These are phyloP conservation scores for Keiferia lycopersicella DNA, from an alignment of 2,888 invertebrate genomes.

Conservation along the genomic window DNA sequence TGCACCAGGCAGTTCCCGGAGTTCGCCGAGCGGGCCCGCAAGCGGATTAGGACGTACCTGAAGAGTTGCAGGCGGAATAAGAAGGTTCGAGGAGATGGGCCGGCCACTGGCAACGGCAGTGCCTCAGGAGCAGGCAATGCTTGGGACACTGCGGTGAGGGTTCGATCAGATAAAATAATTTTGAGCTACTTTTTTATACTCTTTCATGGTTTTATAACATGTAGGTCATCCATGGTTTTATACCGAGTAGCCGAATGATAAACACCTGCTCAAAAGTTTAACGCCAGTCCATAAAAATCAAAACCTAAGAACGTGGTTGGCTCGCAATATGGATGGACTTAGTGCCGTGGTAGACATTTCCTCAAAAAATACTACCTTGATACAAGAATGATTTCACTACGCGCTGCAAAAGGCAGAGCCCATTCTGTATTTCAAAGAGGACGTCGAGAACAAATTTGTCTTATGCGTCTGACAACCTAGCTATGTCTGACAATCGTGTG, in stretches of 20 bases:
- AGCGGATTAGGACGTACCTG: conserved; percentile 96
- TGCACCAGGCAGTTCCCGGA: conserved; percentile 98
- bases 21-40: conserved; percentile 96
- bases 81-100: conserved; percentile 90
- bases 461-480: too few species aligned
- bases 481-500: not conserved
- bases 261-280: too few species aligned
- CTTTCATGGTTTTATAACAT: too few species aligned
- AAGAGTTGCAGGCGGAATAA: conserved; percentile 97
- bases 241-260: too few species aligned
- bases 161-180: conserved; percentile 60
- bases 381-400: not conserved
- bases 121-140: conserved; percentile 79
- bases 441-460: not conserved
- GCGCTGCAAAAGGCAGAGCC: not conserved
- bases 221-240: too few species aligned
- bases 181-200: not conserved
- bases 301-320: too few species aligned
- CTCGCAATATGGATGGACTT: too few species aligned
- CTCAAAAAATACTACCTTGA: not conserved
- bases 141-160: conserved; percentile 93
- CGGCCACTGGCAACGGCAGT: conserved; percentile 59
- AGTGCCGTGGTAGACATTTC: too few species aligned
- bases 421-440: too few species aligned
- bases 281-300: too few species aligned